Percentiles rank a stretch among this genome's conserved stretches.
Conservation (phyloP, 2,888 invertebrate species). For the Cerceris ruficornis region DNA sequence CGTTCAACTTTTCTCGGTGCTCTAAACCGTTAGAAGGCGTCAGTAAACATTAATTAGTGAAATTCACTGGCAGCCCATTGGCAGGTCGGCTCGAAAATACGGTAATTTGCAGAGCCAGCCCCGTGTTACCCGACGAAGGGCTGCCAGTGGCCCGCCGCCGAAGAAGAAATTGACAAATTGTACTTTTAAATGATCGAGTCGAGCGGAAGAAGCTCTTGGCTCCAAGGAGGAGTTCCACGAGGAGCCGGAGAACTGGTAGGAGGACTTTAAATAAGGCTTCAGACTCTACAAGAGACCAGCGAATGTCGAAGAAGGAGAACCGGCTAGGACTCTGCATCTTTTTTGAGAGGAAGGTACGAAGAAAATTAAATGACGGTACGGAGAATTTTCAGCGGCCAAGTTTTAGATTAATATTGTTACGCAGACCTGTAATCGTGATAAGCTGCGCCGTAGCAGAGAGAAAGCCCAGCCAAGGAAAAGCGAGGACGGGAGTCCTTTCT, state of each 20-base stretch:
- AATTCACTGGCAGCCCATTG: constrained; percentile 64
- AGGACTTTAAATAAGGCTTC: constrained; percentile 66
- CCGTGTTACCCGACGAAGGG: background rate
- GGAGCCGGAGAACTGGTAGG: constrained; percentile 32
- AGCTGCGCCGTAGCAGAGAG: constrained; percentile 46
- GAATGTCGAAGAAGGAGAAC: constrained; percentile 21
- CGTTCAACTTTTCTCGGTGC: constrained; percentile 24
- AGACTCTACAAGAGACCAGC: constrained; percentile 17
- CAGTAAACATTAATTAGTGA: constrained; percentile 68
- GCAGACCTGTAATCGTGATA: constrained; percentile 72
- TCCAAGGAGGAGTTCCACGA: constrained; percentile 39
- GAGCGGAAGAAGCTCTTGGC: constrained; percentile 36
- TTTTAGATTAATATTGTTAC: constrained; percentile 76
- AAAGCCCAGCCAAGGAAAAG: constrained; percentile 15
- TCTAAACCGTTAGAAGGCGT: constrained; percentile 14
- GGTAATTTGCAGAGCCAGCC: constrained; percentile 50
- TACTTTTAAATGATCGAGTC: constrained; percentile 67
- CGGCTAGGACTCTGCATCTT: constrained; percentile 18
- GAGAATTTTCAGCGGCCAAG: constrained; percentile 66
- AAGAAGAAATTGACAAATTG: constrained; percentile 70
- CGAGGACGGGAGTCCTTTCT: constrained; percentile 17
- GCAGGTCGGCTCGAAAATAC: constrained; percentile 63
- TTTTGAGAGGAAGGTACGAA: constrained; percentile 55
- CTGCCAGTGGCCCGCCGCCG: constrained; percentile 45
- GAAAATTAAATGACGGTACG: constrained; percentile 72